phyloP scores from a whole-genome alignment of 1,140 invertebrate species.

The Chrysopa pallens region DNA sequence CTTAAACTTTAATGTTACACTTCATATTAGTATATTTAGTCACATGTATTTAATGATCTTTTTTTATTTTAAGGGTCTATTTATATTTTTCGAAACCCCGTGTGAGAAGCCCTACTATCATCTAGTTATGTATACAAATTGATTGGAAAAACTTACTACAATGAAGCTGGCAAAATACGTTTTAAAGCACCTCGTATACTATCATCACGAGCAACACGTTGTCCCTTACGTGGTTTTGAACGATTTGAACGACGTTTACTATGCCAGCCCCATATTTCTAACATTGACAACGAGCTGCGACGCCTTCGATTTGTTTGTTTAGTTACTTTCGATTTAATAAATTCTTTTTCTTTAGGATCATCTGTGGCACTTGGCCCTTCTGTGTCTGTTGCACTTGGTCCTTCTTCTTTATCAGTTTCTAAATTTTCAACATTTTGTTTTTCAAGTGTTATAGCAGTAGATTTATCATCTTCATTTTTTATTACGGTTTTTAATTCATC shows the following conservation, averaged over 20 bases:
- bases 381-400: not conserved
- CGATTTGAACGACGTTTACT: slow-evolving; percentile 40
- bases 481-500: not conserved
- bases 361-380: slow-evolving; percentile 20
- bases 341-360: slow-evolving; percentile 23
- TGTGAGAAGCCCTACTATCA: too few species aligned
- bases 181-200: slow-evolving; percentile 42
- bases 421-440: slow-evolving; percentile 4
- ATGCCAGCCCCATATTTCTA: slow-evolving; percentile 55
- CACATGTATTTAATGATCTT: too few species aligned
- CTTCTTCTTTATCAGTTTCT: slow-evolving; percentile 5
- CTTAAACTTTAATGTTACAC: too few species aligned
- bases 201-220: slow-evolving; percentile 39
- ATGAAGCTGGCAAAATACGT: slow-evolving; percentile 31
- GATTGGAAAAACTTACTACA: slow-evolving; percentile 25
- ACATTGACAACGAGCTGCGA: slow-evolving; percentile 41
- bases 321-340: slow-evolving; percentile 27
- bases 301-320: slow-evolving; percentile 30
- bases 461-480: slow-evolving; percentile 8
- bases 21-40: too few species aligned
- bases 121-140: too few species aligned
- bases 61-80: too few species aligned
- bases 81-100: too few species aligned
- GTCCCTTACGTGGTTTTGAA: slow-evolving; percentile 29
- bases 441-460: not conserved